Conservation (phyloP, 2,888 invertebrate genomes). For the Trichopoda pennipes region DNA sequence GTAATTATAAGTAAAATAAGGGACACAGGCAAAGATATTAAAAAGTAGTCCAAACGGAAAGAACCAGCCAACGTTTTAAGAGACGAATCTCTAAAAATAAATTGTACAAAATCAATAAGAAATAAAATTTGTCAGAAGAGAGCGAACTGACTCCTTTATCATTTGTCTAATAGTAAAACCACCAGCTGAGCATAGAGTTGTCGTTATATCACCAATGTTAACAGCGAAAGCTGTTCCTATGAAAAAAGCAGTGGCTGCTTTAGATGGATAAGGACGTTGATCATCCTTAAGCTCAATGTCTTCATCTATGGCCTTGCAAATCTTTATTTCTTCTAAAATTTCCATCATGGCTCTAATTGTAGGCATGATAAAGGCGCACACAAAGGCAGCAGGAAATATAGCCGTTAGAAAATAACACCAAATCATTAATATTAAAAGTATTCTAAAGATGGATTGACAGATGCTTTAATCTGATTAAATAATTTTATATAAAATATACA, state of each 20-base stretch:
- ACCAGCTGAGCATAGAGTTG: conserved; percentile 13
- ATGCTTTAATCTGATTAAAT: neutral
- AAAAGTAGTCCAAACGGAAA: conserved; percentile 10
- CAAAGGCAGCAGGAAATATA: conserved; percentile 45
- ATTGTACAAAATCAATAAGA: neutral
- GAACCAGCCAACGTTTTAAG: neutral
- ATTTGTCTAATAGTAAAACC: conserved; percentile 30
- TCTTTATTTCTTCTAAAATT: conserved; percentile 24
- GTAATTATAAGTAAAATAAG: conserved; percentile 40
- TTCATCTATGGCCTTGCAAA: conserved; percentile 37
- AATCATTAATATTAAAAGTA: conserved; percentile 24
- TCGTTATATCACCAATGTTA: conserved; percentile 50
- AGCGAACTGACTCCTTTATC: conserved; percentile 9
- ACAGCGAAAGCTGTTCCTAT: conserved; percentile 56
- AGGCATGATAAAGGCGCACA: conserved; percentile 54
- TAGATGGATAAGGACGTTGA: conserved; percentile 51
- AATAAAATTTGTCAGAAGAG: neutral
- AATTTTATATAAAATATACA: neutral
- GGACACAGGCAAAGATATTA: conserved; percentile 21
- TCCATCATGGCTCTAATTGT: conserved; percentile 8
- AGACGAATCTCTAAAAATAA: neutral
- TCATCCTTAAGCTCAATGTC: conserved; percentile 20
- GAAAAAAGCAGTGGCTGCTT: conserved; percentile 49
- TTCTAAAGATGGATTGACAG: conserved; percentile 1
- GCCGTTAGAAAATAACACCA: conserved; percentile 2